Percentiles rank a stretch among this genome's conserved stretches.
Evolutionary conservation across 2,113 vertebrate species (phyloP).

Genomic region (Lasiurus borealis): DNA sequence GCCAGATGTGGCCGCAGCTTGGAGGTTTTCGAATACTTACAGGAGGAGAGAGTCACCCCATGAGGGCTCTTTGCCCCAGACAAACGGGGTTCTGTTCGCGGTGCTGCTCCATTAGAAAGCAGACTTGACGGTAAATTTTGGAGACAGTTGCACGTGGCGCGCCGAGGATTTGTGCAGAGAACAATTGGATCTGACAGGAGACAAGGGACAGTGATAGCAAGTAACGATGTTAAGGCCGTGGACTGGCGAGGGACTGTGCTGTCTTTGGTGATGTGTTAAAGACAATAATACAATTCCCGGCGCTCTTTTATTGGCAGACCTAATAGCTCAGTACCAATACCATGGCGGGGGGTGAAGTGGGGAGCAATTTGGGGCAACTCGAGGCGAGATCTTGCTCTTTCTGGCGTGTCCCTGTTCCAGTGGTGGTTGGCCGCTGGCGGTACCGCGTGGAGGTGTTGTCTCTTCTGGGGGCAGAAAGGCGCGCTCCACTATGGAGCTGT

Average conservation of each 20-base stretch:
- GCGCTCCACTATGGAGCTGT: background rate
- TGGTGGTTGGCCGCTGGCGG: background rate
- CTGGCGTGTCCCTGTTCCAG: background rate
- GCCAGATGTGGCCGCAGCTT: conserved; percentile 60
- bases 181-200: conserved; percentile 55
- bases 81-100: conserved; percentile 68
- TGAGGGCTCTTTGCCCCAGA: conserved; percentile 54
- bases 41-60: conserved; percentile 69
- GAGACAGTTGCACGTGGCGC: conserved; percentile 3
- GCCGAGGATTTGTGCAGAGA: background rate
- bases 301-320: background rate
- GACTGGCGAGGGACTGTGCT: background rate
- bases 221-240: background rate
- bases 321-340: background rate
- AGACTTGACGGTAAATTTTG: background rate
- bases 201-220: background rate
- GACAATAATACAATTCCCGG: background rate
- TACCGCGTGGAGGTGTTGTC: background rate
- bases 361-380: background rate
- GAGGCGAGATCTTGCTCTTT: background rate
- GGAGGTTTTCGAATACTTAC: conserved; percentile 62
- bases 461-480: background rate
- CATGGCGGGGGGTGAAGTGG: too few relatives aligned
- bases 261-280: background rate
- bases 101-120: background rate